These are phyloP conservation scores for Nasonia longicornis DNA, from an alignment of 1,140 invertebrate species.

Conservation along the genomic window DNA sequence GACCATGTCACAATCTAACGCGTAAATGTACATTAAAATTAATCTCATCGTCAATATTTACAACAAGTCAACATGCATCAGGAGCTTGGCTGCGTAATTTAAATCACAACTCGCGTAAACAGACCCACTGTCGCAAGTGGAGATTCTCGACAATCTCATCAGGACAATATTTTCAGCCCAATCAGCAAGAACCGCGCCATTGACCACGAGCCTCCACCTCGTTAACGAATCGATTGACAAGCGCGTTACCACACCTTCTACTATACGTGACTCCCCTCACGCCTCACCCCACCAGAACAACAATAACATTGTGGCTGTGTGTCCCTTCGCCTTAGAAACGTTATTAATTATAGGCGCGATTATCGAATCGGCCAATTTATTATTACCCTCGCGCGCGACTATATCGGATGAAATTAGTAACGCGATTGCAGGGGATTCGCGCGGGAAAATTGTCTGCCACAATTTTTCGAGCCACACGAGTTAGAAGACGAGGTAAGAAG, in stretches of 20 bases:
- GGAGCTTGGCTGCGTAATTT: conserved; percentile 47
- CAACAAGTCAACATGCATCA: conserved; percentile 7
- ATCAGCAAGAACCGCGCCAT: background rate
- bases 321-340: too few relatives aligned
- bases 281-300: too few relatives aligned
- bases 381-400: too few relatives aligned
- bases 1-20: conserved; percentile 92
- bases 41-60: background rate
- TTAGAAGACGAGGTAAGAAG: background rate
- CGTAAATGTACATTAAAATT: background rate
- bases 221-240: background rate
- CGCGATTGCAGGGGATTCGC: too few relatives aligned
- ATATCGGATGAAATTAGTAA: too few relatives aligned
- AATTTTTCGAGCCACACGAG: conserved; percentile 5
- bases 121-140: background rate
- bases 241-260: background rate
- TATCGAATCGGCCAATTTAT: too few relatives aligned
- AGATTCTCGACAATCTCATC: background rate
- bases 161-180: background rate
- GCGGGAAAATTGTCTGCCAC: background rate
- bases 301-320: too few relatives aligned
- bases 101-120: background rate
- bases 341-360: too few relatives aligned
- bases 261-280: background rate
- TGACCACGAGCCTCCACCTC: background rate